These are phyloP conservation scores for Drosophila miranda DNA, from an alignment of 1,140 invertebrate species.

Conservation along the genomic window DNA sequence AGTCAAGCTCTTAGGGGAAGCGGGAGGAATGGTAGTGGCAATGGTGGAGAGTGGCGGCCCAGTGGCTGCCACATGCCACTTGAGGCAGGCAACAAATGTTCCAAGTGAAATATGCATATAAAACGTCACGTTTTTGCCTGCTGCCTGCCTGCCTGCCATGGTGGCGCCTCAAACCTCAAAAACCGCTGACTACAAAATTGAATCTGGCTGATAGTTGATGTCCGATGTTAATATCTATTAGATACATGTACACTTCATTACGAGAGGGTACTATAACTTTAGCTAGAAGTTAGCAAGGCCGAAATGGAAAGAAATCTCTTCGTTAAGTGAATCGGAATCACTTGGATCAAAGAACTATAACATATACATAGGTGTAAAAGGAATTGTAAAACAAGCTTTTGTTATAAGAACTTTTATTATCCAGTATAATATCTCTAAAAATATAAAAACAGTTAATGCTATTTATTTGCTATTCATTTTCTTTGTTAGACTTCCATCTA, in stretches of 20 bases:
- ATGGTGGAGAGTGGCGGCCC: neutral
- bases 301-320: neutral
- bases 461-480: no score
- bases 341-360: no score
- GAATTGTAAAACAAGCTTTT: no score
- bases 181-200: slow-evolving; percentile 26
- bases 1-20: slow-evolving; percentile 30
- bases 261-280: no score
- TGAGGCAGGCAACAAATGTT: slow-evolving; percentile 28
- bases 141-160: neutral
- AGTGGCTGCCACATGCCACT: slow-evolving; percentile 22
- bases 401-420: no score
- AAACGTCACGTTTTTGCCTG: slow-evolving; percentile 38
- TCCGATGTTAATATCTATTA: neutral
- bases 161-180: slow-evolving; percentile 29
- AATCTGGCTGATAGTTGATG: slow-evolving; percentile 21
- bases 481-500: no score
- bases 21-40: neutral
- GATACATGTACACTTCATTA: no score
- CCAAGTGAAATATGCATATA: slow-evolving; percentile 42
- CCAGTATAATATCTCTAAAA: no score
- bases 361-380: no score
- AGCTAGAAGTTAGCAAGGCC: neutral
- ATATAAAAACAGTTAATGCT: no score
- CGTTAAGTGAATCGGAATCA: no score